Conservation (phyloP, 1,140 invertebrate genomes). For the Lethocerus indicus region DNA sequence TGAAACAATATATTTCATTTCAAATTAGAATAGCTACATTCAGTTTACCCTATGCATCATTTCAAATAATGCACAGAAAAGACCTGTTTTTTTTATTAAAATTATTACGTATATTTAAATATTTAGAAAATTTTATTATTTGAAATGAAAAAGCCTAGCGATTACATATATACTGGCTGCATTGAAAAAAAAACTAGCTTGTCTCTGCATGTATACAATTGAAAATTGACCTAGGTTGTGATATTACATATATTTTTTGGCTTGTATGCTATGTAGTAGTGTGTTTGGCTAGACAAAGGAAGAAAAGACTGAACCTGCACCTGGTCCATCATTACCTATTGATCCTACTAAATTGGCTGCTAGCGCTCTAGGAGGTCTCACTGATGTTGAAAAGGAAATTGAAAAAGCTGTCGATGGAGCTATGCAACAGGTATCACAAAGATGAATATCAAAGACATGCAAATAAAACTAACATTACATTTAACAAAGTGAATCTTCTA, state of each 20-base stretch:
- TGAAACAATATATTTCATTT: too few species aligned
- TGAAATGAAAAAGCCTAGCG: neutral
- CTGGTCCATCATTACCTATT: neutral
- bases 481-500: too few species aligned
- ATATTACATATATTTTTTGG: too few species aligned
- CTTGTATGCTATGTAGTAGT: too few species aligned
- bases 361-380: conserved; percentile 8
- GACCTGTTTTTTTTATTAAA: too few species aligned
- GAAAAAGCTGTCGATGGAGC: conserved; percentile 16
- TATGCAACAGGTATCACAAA: conserved; percentile 15
- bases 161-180: neutral
- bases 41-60: too few species aligned
- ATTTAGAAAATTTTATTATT: too few species aligned
- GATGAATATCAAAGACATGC: neutral
- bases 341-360: conserved; percentile 8
- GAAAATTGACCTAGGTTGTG: too few species aligned
- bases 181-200: neutral
- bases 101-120: too few species aligned
- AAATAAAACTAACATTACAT: neutral
- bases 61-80: too few species aligned
- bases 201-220: neutral
- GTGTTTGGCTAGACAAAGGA: conserved; percentile 7
- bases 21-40: too few species aligned
- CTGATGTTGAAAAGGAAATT: conserved; percentile 15
- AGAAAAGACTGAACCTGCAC: neutral